Evolutionary conservation across 2,888 invertebrate genomes (phyloP), one percentile per base, ranked within the genome.

Genomic region (Chaetogeoica ovagalla): DNA sequence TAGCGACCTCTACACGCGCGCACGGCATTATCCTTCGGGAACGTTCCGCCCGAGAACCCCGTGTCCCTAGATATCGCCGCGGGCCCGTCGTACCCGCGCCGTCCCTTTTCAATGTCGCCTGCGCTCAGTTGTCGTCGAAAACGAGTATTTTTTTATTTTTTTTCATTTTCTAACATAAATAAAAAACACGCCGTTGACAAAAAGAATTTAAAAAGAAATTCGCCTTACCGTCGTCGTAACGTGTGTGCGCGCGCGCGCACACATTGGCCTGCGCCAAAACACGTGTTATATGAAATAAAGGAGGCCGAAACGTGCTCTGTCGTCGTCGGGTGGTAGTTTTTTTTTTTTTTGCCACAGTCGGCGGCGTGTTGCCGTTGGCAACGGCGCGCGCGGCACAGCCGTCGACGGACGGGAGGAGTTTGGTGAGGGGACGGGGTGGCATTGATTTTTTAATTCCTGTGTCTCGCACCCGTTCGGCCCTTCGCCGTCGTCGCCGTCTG

Each of bases 371-470:
- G 69, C 69, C 69, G 69, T 60, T 77, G 37, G 69, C 77, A 77
- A 77, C 77, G 62, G 37, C 15, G 43, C 30, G 62, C 13, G 19
- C 7, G 39, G 21, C 15, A 17, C 13, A 5, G 21, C 5, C 43
- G 17, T 1, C 43, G 7, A 43, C n/a, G n/a, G n/a, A n/a, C n/a
- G n/a, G n/a, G n/a, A n/a, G n/a, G n/a, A n/a, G n/a, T n/a, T n/a
- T 43, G 43, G 43, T 7, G 43, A 7, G 30, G 1, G 30, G 30
- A 4, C 4, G n/a, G 70, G 63, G 52, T n/a, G n/a, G 71, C 79
- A 79, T 79, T 79, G 79, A 79, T 79, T 79, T 79, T 79, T 79
- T 79, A 52, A n/a, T 60, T 43, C 76, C 57, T 15, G 48, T 48
- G 3, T 43, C 57, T 13, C 52, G n/a, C 66, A 15, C 71, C 30